A percentile compares a stretch with the other conserved stretches of the same genome.
Conservation (phyloP, 2,113 vertebrate genomes). For the Pseudorasbora parva region DNA sequence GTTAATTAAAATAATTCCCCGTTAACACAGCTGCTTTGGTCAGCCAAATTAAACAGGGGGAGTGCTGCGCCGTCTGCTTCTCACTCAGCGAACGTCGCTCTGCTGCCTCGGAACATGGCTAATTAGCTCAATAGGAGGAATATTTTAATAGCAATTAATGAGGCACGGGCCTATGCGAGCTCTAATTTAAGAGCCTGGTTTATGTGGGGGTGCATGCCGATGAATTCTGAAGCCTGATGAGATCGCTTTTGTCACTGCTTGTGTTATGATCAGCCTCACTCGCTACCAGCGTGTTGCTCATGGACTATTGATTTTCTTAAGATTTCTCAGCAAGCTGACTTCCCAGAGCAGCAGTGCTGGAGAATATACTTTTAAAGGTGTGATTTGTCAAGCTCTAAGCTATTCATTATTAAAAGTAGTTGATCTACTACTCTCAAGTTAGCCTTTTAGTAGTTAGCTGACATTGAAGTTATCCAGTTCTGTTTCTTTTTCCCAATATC, state of each 20-base stretch:
- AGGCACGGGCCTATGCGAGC: conserved; percentile 42
- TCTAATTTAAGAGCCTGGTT: conserved; percentile 48
- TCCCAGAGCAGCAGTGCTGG: neutral
- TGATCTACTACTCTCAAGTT: neutral
- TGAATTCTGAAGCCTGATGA: conserved; percentile 38
- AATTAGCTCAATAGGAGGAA: conserved; percentile 64
- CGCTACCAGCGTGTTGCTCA: neutral
- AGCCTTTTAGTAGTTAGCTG: neutral
- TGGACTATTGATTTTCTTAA: conserved; percentile 4
- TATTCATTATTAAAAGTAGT: neutral
- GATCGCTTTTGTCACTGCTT: conserved; percentile 5
- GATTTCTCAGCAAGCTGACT: neutral
- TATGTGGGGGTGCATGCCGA: conserved; percentile 30
- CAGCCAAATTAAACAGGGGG: conserved; percentile 71
- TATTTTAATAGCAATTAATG: conserved; percentile 65
- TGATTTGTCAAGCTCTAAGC: neutral
- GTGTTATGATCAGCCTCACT: neutral
- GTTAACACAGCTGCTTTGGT: conserved; percentile 72
- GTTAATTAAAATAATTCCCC: conserved; percentile 75
- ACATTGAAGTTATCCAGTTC: neutral
- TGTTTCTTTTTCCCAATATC: neutral
- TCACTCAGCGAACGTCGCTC: conserved; percentile 24
- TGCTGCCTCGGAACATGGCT: conserved; percentile 43
- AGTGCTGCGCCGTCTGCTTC: conserved; percentile 55
- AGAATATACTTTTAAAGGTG: neutral